phyloP scores from a whole-genome alignment of 2,888 invertebrate genomes.

The Lepas anatifera region DNA sequence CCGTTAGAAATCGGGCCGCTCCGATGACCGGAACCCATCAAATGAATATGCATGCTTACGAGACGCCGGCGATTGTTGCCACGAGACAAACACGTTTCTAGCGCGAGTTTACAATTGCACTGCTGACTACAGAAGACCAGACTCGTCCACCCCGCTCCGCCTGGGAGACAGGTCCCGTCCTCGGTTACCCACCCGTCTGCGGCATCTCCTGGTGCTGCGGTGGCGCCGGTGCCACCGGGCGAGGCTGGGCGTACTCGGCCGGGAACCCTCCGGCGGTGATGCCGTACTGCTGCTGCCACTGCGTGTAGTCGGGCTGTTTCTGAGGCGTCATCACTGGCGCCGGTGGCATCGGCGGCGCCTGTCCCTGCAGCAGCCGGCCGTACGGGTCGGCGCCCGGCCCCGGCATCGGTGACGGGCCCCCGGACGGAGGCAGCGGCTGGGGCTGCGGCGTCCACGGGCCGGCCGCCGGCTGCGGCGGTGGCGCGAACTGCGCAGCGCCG shows the following conservation, averaged over 20 bases:
- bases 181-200: too few relatives aligned
- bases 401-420: background rate
- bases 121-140: too few relatives aligned
- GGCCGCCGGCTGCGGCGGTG: background rate
- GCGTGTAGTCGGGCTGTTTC: background rate
- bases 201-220: constrained; percentile 6
- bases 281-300: constrained; percentile 8
- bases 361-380: background rate
- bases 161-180: too few relatives aligned
- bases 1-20: background rate
- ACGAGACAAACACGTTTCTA: too few relatives aligned
- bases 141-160: too few relatives aligned
- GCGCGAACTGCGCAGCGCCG: background rate
- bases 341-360: background rate
- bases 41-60: too few relatives aligned
- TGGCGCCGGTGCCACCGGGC: background rate
- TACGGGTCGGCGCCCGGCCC: constrained; percentile 5
- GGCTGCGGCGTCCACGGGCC: background rate
- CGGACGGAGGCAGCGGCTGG: constrained; percentile 5
- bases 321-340: background rate
- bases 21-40: too few relatives aligned
- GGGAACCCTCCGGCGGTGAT: background rate
- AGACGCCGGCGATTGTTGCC: too few relatives aligned
- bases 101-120: too few relatives aligned
- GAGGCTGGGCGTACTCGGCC: background rate